Conservation (phyloP, 2,113 vertebrate genomes). For the Plecotus auritus region DNA sequence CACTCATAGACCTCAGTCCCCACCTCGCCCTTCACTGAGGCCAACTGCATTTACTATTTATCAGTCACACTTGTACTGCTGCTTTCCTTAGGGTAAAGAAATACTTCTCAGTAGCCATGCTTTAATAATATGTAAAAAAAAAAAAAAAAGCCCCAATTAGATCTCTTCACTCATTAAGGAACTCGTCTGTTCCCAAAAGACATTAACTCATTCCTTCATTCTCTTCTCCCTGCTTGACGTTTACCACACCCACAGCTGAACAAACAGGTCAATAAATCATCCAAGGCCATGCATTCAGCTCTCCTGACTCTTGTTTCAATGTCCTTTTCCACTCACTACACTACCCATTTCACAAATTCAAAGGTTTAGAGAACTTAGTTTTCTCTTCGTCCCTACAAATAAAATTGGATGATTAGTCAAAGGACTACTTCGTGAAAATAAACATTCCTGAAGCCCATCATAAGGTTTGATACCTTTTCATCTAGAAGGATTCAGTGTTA, state of each 20-base stretch:
- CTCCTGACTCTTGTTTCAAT: neutral
- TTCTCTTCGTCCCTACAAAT: neutral
- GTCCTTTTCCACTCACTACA: neutral
- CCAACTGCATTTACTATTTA: no score
- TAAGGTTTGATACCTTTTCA: neutral
- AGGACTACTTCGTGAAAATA: neutral
- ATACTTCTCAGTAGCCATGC: neutral
- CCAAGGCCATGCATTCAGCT: neutral
- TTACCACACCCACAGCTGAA: neutral
- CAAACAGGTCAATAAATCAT: neutral
- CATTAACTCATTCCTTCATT: neutral
- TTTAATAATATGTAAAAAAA: neutral
- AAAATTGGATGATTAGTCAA: neutral
- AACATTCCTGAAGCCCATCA: neutral
- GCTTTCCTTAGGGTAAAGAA: neutral
- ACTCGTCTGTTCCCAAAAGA: neutral
- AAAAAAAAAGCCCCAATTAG: neutral
- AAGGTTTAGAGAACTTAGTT: neutral
- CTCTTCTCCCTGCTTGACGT: neutral
- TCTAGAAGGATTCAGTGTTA: neutral
- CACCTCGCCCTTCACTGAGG: neutral
- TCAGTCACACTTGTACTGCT: neutral
- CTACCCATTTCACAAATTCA: neutral
- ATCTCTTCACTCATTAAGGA: neutral
- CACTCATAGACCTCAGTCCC: neutral